phyloP scores from a whole-genome alignment of 2,113 vertebrate species.

The Mustelus asterias region DNA sequence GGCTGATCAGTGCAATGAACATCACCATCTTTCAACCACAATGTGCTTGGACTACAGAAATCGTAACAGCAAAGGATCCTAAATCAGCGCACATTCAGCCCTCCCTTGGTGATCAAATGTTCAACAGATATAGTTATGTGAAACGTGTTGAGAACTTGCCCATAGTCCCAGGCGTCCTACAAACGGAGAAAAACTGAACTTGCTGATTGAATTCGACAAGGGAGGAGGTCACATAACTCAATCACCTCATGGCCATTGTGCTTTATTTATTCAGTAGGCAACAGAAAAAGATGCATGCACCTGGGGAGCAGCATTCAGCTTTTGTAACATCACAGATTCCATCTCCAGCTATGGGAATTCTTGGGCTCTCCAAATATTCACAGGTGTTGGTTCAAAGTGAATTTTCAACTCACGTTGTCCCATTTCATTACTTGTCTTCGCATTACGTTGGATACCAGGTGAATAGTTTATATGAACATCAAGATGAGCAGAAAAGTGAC shows the following conservation, averaged over 20 bases:
- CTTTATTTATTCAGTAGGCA: background rate
- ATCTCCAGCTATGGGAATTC: background rate
- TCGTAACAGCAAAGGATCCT: background rate
- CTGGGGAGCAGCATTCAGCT: background rate
- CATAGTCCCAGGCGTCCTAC: background rate
- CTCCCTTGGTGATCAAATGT: background rate
- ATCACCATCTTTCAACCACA: background rate
- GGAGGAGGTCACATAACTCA: background rate
- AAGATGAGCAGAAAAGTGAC: constrained; percentile 19
- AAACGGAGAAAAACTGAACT: background rate
- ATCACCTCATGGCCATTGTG: background rate
- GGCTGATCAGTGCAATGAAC: background rate
- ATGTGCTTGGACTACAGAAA: background rate
- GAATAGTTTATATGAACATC: background rate
- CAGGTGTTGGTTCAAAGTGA: background rate
- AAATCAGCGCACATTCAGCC: background rate
- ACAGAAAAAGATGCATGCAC: background rate
- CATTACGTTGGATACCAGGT: background rate
- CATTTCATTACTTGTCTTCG: background rate
- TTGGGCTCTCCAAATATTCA: background rate
- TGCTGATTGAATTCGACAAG: background rate
- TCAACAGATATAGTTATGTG: background rate
- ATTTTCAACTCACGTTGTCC: background rate
- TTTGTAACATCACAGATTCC: background rate
- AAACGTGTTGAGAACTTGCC: background rate